Evolutionary conservation across 2,113 vertebrate genomes (phyloP).

Genomic region (Canis aureus): DNA sequence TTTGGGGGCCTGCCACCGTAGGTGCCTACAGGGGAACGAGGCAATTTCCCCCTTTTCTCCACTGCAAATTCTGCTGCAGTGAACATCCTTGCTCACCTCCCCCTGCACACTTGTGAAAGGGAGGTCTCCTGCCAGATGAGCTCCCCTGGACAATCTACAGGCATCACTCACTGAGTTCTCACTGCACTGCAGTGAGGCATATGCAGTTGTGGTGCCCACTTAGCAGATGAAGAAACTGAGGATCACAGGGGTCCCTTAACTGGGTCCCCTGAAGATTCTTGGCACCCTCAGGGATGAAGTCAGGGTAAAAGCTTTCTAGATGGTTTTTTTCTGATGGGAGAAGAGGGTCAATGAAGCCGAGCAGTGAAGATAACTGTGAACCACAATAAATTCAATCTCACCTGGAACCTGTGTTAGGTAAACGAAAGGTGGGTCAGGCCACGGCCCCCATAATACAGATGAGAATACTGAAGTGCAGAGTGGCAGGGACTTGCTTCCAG

Average conservation of each 20-base stretch:
- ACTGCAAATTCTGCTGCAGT: background rate
- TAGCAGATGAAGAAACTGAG: background rate
- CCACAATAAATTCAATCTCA: background rate
- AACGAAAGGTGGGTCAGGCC: background rate
- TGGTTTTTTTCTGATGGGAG: background rate
- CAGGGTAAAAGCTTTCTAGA: background rate
- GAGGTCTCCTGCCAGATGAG: background rate
- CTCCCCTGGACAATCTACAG: background rate
- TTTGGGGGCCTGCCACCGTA: rapidly evolving
- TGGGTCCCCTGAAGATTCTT: rapidly evolving
- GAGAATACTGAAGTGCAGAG: background rate
- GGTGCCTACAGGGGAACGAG: rapidly evolving
- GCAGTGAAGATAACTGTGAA: background rate
- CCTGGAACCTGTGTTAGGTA: background rate
- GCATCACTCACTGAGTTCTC: background rate
- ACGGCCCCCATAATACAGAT: background rate
- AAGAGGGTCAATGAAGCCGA: rapidly evolving
- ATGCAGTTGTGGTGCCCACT: no score
- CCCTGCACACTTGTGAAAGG: background rate
- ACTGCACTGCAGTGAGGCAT: no score
- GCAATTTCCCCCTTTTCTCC: background rate
- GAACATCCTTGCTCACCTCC: background rate
- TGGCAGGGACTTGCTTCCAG: background rate
- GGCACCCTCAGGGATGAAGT: rapidly evolving
- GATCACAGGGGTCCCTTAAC: background rate